Evolutionary conservation across 2,797 vertebrate species (phyloP), one percentile per base, ranked within the genome.

Genomic region (Pseudotriccus pelzelni): DNA sequence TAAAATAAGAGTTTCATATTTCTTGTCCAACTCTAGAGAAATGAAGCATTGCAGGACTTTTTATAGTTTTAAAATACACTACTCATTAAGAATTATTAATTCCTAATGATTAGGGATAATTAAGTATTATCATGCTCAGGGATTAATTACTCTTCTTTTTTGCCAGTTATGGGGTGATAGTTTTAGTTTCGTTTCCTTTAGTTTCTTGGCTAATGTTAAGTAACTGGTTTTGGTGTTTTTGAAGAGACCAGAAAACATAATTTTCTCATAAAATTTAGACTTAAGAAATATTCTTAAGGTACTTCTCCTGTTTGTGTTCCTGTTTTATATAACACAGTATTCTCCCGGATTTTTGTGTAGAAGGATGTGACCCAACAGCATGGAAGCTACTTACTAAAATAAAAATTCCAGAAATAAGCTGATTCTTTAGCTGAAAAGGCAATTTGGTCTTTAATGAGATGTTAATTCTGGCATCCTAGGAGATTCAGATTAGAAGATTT

Each of bases 401-500:
- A 91, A 95, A 94, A 96, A 58, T 63, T 72, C 77, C 90, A 96
- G 70, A 88, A 94, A 84, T 82, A 88, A 86, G 62, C 46, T 69
- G 58, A 90, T 93, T 90, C 87, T 89, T 90, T 66, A 95, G 81
- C 74, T 96, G 84, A 93, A 96, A 96, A 96, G 64, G 89, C 56
- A 96, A 87, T 93, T 92, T 91, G 68, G 70, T 87, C 84, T 87
- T 96, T 93, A 96, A 96, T 91, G 89, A 95, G 84, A 87, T 93
- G 84, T 87, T 95, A 94, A 94, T 94, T 95, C 74, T 92, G 74
- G 80, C 74, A 70, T 94, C 63, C 80, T 93, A 52, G 72, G 84
- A 91, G 77, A 95, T 70, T 90, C 59, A 84, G 59, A 90, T 93
- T 90, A 90, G 81, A 95, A 88, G 67, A 75, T 84, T 93, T 94